Evolutionary conservation across 2,113 vertebrate genomes (phyloP).

Genomic region (Herpetotheres cachinnans): DNA sequence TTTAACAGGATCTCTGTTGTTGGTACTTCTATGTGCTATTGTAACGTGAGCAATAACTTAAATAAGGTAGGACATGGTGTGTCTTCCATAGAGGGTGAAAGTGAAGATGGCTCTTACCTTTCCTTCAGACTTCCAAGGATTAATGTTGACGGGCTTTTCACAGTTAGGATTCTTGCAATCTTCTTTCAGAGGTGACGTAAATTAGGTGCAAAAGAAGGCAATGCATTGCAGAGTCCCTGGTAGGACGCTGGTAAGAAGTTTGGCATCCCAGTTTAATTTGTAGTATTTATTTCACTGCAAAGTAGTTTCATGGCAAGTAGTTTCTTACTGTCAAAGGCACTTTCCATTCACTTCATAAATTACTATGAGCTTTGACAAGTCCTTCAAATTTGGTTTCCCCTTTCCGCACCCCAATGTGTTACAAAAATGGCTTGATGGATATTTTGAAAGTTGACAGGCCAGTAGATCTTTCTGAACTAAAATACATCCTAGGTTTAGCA

Average conservation of each 20-base stretch:
- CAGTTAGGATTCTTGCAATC: not conserved
- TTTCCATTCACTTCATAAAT: slow-evolving; percentile 40
- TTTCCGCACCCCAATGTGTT: not conserved
- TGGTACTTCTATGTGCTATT: not conserved
- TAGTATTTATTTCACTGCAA: slow-evolving; percentile 24
- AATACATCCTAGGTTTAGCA: not conserved
- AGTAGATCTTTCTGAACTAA: slow-evolving; percentile 29
- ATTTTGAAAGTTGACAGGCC: slow-evolving; percentile 23
- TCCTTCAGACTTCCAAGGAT: not conserved
- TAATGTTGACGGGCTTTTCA: not conserved
- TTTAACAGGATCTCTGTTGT: not conserved
- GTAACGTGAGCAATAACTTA: not conserved
- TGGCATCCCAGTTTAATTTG: not conserved
- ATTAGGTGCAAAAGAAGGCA: not conserved
- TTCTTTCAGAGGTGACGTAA: not conserved
- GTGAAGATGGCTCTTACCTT: not conserved
- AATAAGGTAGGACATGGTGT: not conserved
- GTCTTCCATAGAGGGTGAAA: not conserved
- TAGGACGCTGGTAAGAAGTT: not conserved
- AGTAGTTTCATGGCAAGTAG: not conserved
- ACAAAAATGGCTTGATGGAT: slow-evolving; percentile 37
- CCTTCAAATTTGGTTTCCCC: slow-evolving; percentile 43
- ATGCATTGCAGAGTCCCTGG: not conserved
- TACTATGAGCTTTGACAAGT: slow-evolving; percentile 42
- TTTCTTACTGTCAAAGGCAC: slow-evolving; percentile 35